A percentile compares a stretch with the other conserved stretches of the same genome.
phyloP scores from a whole-genome alignment of 2,113 vertebrate genomes.

The Albula glossodonta region DNA sequence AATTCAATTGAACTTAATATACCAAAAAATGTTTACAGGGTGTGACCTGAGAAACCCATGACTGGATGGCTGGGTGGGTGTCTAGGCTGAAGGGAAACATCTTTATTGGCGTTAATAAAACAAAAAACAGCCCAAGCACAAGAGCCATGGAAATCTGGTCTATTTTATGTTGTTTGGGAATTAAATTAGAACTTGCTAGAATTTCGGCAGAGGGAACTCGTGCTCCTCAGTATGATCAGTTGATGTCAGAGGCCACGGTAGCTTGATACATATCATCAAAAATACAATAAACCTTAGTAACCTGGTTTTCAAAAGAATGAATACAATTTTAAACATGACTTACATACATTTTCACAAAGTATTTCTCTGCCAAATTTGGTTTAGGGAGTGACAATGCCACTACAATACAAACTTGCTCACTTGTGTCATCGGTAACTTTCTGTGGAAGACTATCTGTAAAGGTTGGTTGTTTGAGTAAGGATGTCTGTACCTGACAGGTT shows the following conservation, averaged over 20 bases:
- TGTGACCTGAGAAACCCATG: constrained; percentile 8
- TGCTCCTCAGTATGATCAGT: background rate
- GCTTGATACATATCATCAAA: background rate
- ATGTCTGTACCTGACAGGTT: constrained; percentile 71
- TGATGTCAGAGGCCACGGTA: background rate
- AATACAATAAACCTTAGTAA: background rate
- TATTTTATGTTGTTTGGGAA: background rate
- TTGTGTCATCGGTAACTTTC: background rate
- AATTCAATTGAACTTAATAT: background rate
- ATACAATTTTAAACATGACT: background rate
- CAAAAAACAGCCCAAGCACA: background rate
- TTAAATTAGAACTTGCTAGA: background rate
- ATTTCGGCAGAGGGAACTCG: background rate
- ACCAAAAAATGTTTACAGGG: background rate
- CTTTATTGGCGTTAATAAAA: constrained; percentile 25
- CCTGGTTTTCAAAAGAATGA: background rate
- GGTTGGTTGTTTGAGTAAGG: background rate
- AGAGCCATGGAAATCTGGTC: background rate
- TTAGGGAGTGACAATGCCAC: background rate
- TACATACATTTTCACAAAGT: background rate
- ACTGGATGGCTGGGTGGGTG: background rate
- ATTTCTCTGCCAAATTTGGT: background rate
- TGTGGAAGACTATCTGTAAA: background rate
- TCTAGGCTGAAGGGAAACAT: constrained; percentile 14
- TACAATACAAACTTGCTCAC: background rate